Conservation (phyloP, 2,113 vertebrate genomes). For the Myxocyprinus asiaticus region DNA sequence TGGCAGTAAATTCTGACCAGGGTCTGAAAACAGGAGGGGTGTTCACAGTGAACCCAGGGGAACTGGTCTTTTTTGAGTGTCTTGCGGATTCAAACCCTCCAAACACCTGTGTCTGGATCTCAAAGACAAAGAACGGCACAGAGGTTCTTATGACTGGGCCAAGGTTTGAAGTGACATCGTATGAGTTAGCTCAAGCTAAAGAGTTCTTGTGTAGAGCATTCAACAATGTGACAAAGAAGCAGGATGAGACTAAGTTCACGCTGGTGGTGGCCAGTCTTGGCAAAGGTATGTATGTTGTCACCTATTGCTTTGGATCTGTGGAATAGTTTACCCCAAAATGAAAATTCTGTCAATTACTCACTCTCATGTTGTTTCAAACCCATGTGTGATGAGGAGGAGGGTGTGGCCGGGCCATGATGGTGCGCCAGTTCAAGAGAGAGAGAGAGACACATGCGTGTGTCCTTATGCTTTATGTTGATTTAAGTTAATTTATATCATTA, state of each 20-base stretch:
- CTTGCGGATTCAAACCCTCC: constrained; percentile 94
- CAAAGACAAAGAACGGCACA: constrained; percentile 78
- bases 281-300: constrained; percentile 65
- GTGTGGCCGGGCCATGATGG: no score
- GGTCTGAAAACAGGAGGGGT: constrained; percentile 84
- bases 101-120: constrained; percentile 90
- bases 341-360: no score
- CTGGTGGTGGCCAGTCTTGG: constrained; percentile 83
- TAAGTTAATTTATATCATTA: no score
- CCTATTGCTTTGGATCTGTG: no score
- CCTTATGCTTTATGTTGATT: no score
- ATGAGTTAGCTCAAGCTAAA: constrained; percentile 76
- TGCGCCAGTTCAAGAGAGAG: no score
- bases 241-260: constrained; percentile 86
- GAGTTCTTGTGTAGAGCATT: constrained; percentile 89
- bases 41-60: constrained; percentile 87
- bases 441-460: no score
- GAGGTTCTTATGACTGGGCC: constrained; percentile 84
- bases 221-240: constrained; percentile 88
- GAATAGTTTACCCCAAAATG: no score
- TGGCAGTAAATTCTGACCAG: constrained; percentile 87
- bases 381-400: no score
- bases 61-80: constrained; percentile 87
- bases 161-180: constrained; percentile 79
- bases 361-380: no score